phyloP scores from a whole-genome alignment of 2,113 vertebrate species.

The Gymnobelideus leadbeateri region DNA sequence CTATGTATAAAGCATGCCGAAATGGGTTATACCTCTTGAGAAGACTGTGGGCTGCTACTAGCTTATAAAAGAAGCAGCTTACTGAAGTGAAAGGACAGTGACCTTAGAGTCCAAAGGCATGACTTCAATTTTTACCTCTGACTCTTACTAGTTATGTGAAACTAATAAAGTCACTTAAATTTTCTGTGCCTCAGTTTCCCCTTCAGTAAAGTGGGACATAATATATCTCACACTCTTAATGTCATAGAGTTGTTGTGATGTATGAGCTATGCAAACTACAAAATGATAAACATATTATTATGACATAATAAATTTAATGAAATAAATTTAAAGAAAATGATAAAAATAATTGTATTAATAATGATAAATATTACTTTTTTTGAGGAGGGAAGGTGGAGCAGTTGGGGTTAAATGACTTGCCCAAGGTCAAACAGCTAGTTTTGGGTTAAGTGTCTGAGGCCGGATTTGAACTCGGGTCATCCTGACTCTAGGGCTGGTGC shows the following conservation, averaged over 20 bases:
- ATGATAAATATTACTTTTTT: background rate
- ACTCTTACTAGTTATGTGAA: background rate
- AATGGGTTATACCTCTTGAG: background rate
- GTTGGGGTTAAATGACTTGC: too few species aligned
- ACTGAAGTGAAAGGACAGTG: background rate
- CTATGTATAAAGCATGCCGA: background rate
- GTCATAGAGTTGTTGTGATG: background rate
- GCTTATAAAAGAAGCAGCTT: background rate
- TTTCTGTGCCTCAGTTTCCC: background rate
- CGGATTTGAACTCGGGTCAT: too few species aligned
- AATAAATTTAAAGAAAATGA: background rate
- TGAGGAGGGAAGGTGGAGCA: too few species aligned
- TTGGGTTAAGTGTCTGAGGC: too few species aligned
- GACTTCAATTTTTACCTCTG: background rate
- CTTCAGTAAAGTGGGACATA: background rate
- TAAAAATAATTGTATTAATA: background rate
- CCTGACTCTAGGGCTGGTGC: too few species aligned
- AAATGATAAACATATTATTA: background rate
- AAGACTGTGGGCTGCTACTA: background rate
- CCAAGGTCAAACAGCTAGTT: too few species aligned
- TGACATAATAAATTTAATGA: background rate
- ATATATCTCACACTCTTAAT: background rate
- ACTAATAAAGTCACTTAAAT: slow-evolving; percentile 18
- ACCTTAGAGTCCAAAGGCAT: background rate
- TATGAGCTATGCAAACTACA: background rate